Base-by-base conservation (phyloP, 1,140 invertebrate genomes). In the Psix sp. region DNA sequence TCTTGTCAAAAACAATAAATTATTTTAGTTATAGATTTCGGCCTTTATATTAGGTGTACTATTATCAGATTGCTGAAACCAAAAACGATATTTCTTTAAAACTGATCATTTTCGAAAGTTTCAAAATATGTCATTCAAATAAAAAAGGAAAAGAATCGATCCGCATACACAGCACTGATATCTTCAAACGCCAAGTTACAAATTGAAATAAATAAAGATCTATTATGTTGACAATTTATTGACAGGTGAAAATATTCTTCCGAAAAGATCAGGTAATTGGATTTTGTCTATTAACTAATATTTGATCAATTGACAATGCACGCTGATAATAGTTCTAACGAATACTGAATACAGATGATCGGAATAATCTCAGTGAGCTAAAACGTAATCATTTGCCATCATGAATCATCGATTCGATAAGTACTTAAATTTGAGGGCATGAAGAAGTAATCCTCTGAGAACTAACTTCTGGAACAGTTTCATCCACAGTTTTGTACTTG, bases 401-500 rank as follows among this genome's bases (percentile, higher is more conserved):
- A 51, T 42, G 38, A 51, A 36, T 57, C 16, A 49, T 35, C 18
- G 36, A 43, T 43, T 59, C 16, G 5, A 18, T 48, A 60, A 70
- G 13, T 40, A 46, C 26, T 52, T 46, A 60, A 60, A 60, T 60
- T 70, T 60, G 66, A 60, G 54, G 56, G 54, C 54, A 68, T 59
- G 54, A 68, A 68, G 39, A 21, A 46, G 60, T 59, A 60, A 59
- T 45, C 11, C 65, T 68, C 54, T 52, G 65, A 68, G 65, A 68
- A 60, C 13, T 52, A 57, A 67, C 51, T 14, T 26, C 15, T 15
- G 18, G 6, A 2, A 39, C 20, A 26, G 16, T 43, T 10, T 29
- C 13, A 14, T 35, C 4, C 42, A 13, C 13, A 29, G 11, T 39
- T 7, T 24, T 24, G 21, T 24, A 24, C 7, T 24, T 3, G 7